Base-by-base conservation (phyloP, 2,113 vertebrate genomes). In the Plestiodon gilberti region DNA sequence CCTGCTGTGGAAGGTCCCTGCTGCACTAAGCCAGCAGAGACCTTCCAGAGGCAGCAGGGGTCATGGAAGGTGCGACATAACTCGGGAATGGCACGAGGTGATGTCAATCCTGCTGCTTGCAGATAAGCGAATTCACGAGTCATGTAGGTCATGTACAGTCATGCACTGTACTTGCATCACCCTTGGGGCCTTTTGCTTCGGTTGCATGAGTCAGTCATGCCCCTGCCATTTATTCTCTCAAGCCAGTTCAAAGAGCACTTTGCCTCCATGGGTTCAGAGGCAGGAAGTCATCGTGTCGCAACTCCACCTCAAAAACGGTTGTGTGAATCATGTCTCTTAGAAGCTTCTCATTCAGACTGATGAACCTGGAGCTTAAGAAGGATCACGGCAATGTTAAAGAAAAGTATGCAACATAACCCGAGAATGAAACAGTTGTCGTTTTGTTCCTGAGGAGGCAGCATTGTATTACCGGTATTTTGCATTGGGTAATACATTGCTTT, bases 401-500 rank as follows among this genome's bases (percentile, higher is more conserved):
- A 48, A 48, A 57, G 15, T 76, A 28, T 3, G 35, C 77, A 38
- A 17, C 10, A 17, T 82, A n/a, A 57, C 23, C 5, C 0, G 14
- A 8, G 35, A 62, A 11, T 8, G 38, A 62, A 62, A 22, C 43
- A 7, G 35, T 23, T 35, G 77, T 55, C n/a, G 13, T 89, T 18
- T 79, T 22, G 79, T 80, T 74, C 77, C 79, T 55, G 65, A 71
- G 61, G 84, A 86, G 59, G 84, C 6, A 33, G 1, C 0, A 1
- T 22, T 3, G 33, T 59, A 74, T 67, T 43, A n/a, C n/a, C n/a
- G n/a, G n/a, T n/a, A n/a, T 86, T 91, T 87, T 9, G 43, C 6
- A 38, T 85, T 87, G 78, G 52, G 43, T 90, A 87, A 88, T 59
- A 84, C 81, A 70, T 23, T 81, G 38, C 67, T 64, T 22, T 78